Percentiles rank a stretch among this genome's conserved stretches.
Conservation (phyloP, 2,797 vertebrate genomes). For the Lacerta agilis region DNA sequence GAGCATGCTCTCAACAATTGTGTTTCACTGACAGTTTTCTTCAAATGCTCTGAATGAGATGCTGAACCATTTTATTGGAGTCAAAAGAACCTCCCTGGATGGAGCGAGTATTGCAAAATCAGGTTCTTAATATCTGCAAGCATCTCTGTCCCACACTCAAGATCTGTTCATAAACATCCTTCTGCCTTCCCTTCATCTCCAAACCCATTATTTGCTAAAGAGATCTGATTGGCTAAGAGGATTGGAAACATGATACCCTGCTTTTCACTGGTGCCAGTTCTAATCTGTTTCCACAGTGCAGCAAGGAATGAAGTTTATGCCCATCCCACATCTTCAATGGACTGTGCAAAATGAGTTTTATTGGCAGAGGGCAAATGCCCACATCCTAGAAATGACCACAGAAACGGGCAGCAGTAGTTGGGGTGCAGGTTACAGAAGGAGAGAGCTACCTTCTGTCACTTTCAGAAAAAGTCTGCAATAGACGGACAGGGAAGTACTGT, state of each 20-base stretch:
- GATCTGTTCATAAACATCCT: conserved; percentile 49
- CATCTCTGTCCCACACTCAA: conserved; percentile 41
- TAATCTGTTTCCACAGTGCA: conserved; percentile 16
- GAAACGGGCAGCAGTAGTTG: neutral
- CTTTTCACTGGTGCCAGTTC: conserved; percentile 23
- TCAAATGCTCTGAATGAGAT: neutral
- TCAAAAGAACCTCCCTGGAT: neutral
- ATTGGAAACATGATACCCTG: conserved; percentile 32
- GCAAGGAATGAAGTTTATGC: neutral
- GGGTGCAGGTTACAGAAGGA: neutral
- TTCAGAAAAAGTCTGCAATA: neutral
- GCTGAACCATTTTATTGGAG: neutral
- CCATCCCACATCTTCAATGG: conserved; percentile 17
- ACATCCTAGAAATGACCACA: neutral
- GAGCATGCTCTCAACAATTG: neutral
- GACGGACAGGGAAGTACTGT: neutral
- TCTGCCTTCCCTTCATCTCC: conserved; percentile 28
- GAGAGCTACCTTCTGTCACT: neutral
- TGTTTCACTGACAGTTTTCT: neutral
- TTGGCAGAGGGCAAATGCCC: neutral
- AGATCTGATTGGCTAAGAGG: conserved; percentile 41
- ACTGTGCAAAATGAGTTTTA: conserved; percentile 4
- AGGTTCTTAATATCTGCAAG: conserved; percentile 17
- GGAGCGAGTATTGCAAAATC: neutral
- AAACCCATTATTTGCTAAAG: conserved; percentile 47